Evolutionary conservation across 2,888 invertebrate species (phyloP).

Genomic region (Trissolcus japonicus): DNA sequence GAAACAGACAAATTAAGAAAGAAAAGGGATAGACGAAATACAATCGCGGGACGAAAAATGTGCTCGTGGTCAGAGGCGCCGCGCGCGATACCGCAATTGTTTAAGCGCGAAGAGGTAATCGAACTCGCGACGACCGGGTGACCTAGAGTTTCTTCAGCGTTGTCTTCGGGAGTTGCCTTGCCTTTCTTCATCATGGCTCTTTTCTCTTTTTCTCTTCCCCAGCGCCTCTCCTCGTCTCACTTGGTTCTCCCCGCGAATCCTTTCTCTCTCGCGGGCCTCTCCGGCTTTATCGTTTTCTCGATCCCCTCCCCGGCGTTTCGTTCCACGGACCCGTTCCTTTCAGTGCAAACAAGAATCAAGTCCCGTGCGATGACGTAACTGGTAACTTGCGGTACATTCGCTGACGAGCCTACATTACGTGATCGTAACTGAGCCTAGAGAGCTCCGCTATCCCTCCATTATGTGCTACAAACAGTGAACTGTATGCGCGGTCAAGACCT

Average conservation of each 20-base stretch:
- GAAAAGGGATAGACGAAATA: no score
- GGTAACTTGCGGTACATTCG: conserved; percentile 73
- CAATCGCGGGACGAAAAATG: no score
- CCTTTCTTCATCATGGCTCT: conserved; percentile 32
- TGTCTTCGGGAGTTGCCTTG: conserved; percentile 45
- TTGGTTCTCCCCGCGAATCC: conserved; percentile 11
- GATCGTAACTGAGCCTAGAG: conserved; percentile 64
- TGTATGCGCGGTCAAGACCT: conserved; percentile 58
- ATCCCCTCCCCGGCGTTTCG: not conserved
- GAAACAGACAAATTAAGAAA: conserved; percentile 7
- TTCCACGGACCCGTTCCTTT: conserved; percentile 33
- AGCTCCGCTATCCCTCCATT: conserved; percentile 56
- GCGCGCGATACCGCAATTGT: conserved; percentile 36
- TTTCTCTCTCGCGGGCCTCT: conserved; percentile 27
- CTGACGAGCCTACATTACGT: conserved; percentile 75
- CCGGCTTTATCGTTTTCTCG: conserved; percentile 14
- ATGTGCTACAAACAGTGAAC: conserved; percentile 57
- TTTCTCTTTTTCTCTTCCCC: conserved; percentile 5
- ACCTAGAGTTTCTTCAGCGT: conserved; percentile 64
- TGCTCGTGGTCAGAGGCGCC: conserved; percentile 26
- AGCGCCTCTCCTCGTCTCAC: conserved; percentile 31
- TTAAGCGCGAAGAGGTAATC: conserved; percentile 55
- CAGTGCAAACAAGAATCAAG: conserved; percentile 59
- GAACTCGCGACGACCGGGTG: conserved; percentile 64
- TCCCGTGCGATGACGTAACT: conserved; percentile 70